Evolutionary conservation across 2,113 vertebrate genomes (phyloP), one percentile per base, ranked within the genome.

Genomic region (Oophaga pumilio): DNA sequence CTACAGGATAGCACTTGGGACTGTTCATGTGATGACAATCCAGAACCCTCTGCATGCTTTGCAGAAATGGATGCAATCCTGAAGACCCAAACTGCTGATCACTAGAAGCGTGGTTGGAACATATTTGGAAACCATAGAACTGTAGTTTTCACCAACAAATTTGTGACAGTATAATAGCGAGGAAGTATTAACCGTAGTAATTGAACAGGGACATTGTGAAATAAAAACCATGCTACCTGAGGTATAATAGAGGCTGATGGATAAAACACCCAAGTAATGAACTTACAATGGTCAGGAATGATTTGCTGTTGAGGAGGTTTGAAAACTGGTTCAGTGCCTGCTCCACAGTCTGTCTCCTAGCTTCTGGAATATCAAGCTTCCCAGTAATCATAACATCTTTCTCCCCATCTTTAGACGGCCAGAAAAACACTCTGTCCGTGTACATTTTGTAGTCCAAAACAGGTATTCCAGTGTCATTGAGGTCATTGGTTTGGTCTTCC

Each of bases 251-350:
- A 69, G 68, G 8, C 0, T 24, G n/a, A 68, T n/a, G n/a, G n/a
- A n/a, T n/a, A 24, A n/a, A 64, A 64, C n/a, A n/a, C n/a, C n/a
- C 59, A n/a, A 64, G 62, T 10, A n/a, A 74, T 62, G 33, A 4
- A 4, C 95, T 95, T 91, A 99, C 97, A 0, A 97, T 98, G 89
- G 98, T 97, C 85, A 99, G 97, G 83, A 99, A 99, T 8, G 97
- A 96, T 92, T 99, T 99, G 91, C 97, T 99, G 90, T 99, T 99
- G 43, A 99, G 96, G 85, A 99, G 96, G 92, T 99, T 98, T 89
- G 97, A 98, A 93, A 99, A 99, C 93, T 99, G 97, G 92, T 97
- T 97, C 14, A 99, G 94, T 0, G 97, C 97, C 91, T 97, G 96
- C n/a, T 96, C 94, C 89, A 98, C 96, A 0, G 91, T 95, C 11